These are phyloP conservation scores for Polyergus mexicanus DNA, from an alignment of 1,140 invertebrate species.

Conservation along the genomic window DNA sequence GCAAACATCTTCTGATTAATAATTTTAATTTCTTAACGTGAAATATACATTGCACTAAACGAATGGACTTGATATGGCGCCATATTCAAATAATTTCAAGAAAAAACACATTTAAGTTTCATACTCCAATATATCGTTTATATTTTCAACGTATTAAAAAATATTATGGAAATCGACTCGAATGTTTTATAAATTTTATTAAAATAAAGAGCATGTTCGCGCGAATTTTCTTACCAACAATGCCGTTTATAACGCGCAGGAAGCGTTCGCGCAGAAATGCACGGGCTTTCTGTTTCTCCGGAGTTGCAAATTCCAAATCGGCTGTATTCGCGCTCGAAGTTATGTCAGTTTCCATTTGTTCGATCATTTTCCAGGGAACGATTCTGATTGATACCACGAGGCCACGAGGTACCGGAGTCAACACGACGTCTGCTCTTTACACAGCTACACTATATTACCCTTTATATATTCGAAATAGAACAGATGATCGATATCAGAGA, in stretches of 20 bases:
- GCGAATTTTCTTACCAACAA: constrained; percentile 80
- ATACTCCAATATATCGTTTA: not conserved
- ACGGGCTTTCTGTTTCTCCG: constrained; percentile 84
- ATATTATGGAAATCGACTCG: not conserved
- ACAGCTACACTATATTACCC: no score
- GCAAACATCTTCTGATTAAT: not conserved
- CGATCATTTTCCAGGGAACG: constrained; percentile 55
- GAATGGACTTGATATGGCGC: constrained; percentile 21
- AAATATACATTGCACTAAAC: not conserved
- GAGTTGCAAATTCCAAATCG: constrained; percentile 77
- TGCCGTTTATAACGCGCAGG: constrained; percentile 82
- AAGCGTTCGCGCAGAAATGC: constrained; percentile 84
- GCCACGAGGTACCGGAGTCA: not conserved
- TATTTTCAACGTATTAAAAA: not conserved
- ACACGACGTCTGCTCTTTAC: no score
- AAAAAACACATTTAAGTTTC: not conserved
- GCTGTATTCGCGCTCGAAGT: not conserved
- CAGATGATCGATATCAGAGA: no score
- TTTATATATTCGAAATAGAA: no score
- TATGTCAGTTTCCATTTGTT: constrained; percentile 18
- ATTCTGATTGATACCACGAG: not conserved
- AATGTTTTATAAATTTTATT: not conserved
- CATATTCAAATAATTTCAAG: constrained; percentile 38
- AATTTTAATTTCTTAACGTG: not conserved
- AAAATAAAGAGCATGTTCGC: not conserved